Conservation (phyloP, 2,888 invertebrate genomes). For the Pasiphila rectangulata region DNA sequence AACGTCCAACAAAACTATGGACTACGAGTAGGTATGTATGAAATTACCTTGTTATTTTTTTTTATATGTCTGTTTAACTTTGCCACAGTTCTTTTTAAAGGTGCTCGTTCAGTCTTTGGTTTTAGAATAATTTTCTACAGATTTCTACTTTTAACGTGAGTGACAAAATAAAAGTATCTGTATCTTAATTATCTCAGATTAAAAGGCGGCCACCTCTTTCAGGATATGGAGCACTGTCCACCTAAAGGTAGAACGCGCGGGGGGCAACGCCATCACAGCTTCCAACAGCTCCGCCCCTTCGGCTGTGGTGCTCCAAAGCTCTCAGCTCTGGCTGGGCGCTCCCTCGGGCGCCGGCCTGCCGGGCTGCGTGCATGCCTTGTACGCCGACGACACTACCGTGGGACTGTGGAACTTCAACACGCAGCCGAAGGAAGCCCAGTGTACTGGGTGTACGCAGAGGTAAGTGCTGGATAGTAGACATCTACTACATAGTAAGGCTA, state of each 20-base stretch:
- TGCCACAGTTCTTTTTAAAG: no score
- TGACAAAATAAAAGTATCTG: no score
- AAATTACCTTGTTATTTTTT: no score
- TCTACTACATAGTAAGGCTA: no score
- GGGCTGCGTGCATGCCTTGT: conserved; percentile 90
- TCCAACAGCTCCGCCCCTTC: conserved; percentile 48
- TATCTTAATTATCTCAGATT: no score
- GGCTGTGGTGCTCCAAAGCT: conserved; percentile 51
- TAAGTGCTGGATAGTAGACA: not conserved
- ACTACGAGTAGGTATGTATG: no score
- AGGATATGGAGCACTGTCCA: conserved; percentile 86
- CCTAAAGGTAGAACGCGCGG: conserved; percentile 81
- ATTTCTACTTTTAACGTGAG: no score
- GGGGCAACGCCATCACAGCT: conserved; percentile 39
- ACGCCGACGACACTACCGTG: conserved; percentile 87
- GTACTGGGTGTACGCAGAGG: conserved; percentile 82
- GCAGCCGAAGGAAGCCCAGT: conserved; percentile 83
- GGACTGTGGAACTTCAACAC: conserved; percentile 94
- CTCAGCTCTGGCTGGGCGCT: conserved; percentile 65
- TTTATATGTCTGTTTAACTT: no score
- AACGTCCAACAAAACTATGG: no score
- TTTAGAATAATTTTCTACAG: no score
- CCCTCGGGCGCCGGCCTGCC: conserved; percentile 67
- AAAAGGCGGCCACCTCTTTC: no score
- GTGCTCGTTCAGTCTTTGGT: no score